phyloP scores from a whole-genome alignment of 2,113 vertebrate genomes.

The Eonycteris spelaea region DNA sequence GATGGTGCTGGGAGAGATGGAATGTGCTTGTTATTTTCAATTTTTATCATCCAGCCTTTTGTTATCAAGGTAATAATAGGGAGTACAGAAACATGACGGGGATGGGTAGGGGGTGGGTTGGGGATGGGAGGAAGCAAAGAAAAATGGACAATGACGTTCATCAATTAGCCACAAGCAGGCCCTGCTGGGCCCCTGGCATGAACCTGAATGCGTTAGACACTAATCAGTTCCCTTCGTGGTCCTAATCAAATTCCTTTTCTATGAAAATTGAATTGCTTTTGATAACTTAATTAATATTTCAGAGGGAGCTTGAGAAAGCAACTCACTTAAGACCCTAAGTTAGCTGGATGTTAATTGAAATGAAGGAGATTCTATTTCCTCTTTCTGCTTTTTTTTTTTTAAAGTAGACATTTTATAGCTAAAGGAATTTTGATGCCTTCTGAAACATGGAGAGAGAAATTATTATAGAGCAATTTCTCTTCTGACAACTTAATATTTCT shows the following conservation, averaged over 20 bases:
- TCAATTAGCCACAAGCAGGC: background rate
- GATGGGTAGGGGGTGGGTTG: too few species aligned
- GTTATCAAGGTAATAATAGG: background rate
- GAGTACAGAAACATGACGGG: fast-evolving
- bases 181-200: fast-evolving
- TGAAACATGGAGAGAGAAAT: background rate
- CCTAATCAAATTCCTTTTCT: conserved; percentile 4
- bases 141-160: background rate
- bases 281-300: conserved; percentile 49
- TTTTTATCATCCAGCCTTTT: background rate
- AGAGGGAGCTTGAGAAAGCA: background rate
- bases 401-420: background rate
- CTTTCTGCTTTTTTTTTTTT: background rate
- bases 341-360: background rate
- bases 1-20: background rate
- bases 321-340: background rate
- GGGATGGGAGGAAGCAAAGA: background rate
- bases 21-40: background rate
- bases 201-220: background rate
- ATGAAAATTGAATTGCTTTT: conserved; percentile 31
- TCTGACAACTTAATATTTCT: background rate
- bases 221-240: background rate
- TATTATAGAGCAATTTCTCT: background rate
- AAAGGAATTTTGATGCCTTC: background rate
- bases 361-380: background rate